These are phyloP conservation scores for Papilio helenus DNA, from an alignment of 1,140 invertebrate genomes.

Conservation along the genomic window DNA sequence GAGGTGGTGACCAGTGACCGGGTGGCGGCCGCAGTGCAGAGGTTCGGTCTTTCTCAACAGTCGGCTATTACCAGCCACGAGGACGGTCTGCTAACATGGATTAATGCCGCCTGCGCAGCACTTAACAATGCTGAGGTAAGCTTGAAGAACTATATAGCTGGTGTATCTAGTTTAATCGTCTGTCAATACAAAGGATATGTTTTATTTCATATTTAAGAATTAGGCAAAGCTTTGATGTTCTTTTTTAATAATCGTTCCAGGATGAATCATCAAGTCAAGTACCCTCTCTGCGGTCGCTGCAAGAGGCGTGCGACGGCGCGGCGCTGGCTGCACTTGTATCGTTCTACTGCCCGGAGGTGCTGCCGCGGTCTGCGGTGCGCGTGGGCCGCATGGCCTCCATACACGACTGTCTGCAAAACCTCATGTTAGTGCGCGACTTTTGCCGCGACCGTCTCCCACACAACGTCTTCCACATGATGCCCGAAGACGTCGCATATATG, in stretches of 20 bases:
- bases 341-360: slow-evolving; percentile 96
- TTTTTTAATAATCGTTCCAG: slow-evolving; percentile 48
- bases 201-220: no score
- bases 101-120: slow-evolving; percentile 92
- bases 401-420: slow-evolving; percentile 96
- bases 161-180: no score
- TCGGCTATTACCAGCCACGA: slow-evolving; percentile 83
- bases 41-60: slow-evolving; percentile 81
- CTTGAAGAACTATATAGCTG: no score
- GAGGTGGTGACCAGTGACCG: slow-evolving; percentile 96
- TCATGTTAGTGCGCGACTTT: slow-evolving; percentile 94
- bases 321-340: slow-evolving; percentile 94
- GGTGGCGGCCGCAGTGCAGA: slow-evolving; percentile 92
- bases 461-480: slow-evolving; percentile 96
- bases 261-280: slow-evolving; percentile 64
- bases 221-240: background rate
- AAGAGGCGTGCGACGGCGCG: slow-evolving; percentile 96
- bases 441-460: slow-evolving; percentile 92
- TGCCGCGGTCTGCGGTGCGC: slow-evolving; percentile 89
- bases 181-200: no score
- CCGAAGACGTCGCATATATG: slow-evolving; percentile 98
- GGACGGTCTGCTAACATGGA: slow-evolving; percentile 95
- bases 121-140: slow-evolving; percentile 83
- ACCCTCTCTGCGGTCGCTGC: slow-evolving; percentile 66
- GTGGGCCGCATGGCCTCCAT: slow-evolving; percentile 86